Evolutionary conservation across 2,888 invertebrate species (phyloP), one percentile per base, ranked within the genome.

Genomic region (Agrypnus murinus): DNA sequence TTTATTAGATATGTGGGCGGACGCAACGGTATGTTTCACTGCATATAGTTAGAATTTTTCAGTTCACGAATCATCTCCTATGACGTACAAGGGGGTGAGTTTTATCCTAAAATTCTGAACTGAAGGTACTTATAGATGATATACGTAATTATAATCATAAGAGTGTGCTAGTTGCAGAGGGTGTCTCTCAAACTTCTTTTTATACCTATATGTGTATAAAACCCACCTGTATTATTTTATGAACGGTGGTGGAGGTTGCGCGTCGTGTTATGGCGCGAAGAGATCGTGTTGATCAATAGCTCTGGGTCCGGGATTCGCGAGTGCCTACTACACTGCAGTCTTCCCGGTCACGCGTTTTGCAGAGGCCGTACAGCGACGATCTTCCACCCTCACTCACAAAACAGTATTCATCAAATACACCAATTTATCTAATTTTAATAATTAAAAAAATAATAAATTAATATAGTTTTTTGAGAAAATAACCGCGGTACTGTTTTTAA

Each of bases 341-440:
- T 78, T 80, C 79, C 80, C 77, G 77, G 79, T 77, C 76, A 77
- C 77, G 79, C 76, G 77, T 71, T 74, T 72, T 57, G 74, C 72
- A 75, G 75, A 75, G 79, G 77, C 75, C 76, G 77, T 62, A 34
- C 53, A 43, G 60, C 65, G 60, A 2, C 67, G 71, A 71, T 71
- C 71, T 71, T 71, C 71, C 67, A 71, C 63, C 58, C 64, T 62
- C 62, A 53, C n/a, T n/a, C n/a, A 25, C 2, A 25, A 25, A 25
- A 25, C 71, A 71, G 67, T 68, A 71, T 71, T 71, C 55, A 71
- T 58, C 31, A 53, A 58, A 68, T 63, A 71, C 71, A 71, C 67
- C 67, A 68, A 71, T 64, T 36, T 59, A 71, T 43, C 59, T 38
- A 25, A 3, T 25, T 25, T 19, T 63, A 53, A 34, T 59, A 50